phyloP scores from a whole-genome alignment of 2,888 invertebrate species.

The Harpagoxenus sublaevis region DNA sequence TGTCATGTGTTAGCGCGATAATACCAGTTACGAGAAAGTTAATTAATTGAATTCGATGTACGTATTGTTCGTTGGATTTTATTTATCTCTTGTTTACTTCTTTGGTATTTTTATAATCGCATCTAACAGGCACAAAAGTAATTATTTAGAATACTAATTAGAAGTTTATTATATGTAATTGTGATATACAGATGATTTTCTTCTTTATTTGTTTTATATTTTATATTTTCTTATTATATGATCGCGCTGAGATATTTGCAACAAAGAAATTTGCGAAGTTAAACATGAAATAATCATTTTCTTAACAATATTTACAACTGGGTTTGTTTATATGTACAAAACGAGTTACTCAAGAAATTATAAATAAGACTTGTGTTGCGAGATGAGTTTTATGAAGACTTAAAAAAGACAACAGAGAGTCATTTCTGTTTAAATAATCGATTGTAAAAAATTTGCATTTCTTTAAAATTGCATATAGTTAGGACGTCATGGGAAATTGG shows the following conservation, averaged over 20 bases:
- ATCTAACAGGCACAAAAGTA: not conserved
- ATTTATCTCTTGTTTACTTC: not conserved
- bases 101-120: not conserved
- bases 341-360: conserved; percentile 15
- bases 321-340: not conserved
- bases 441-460: too few relatives aligned
- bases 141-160: conserved; percentile 16
- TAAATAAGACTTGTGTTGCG: not conserved
- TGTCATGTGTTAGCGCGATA: not conserved
- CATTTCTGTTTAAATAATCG: conserved; percentile 7
- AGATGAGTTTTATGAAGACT: conserved; percentile 10
- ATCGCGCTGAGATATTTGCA: not conserved
- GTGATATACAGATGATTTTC: not conserved
- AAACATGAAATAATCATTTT: conserved; percentile 3
- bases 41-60: conserved; percentile 10
- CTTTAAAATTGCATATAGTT: not conserved
- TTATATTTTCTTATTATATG: not conserved
- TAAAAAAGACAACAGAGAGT: not conserved
- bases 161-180: conserved; percentile 18
- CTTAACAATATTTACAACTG: not conserved
- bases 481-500: not conserved
- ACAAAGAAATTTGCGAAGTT: conserved; percentile 7
- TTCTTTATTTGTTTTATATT: not conserved
- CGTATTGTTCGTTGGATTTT: not conserved
- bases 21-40: not conserved